phyloP scores from a whole-genome alignment of 2,888 invertebrate species.

The Lomographa bimaculata region DNA sequence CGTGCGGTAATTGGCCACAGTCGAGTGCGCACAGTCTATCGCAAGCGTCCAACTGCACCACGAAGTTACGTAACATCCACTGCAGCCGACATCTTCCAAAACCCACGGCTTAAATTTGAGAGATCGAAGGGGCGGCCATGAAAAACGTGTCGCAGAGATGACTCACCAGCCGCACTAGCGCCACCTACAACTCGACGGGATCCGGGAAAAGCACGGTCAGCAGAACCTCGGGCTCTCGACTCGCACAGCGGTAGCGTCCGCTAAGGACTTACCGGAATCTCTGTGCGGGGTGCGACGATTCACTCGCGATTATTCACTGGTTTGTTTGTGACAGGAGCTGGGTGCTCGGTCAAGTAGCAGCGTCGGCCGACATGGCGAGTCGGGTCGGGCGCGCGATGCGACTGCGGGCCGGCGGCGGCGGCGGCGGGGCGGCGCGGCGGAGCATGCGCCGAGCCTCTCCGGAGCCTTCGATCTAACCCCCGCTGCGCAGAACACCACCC shows the following conservation, averaged over 20 bases:
- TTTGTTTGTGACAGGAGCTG: slow-evolving; percentile 60
- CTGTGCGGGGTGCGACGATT: slow-evolving; percentile 52
- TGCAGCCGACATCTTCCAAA: slow-evolving; percentile 66
- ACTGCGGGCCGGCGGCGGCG: slow-evolving; percentile 68
- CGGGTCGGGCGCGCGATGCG: slow-evolving; percentile 70
- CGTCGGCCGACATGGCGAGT: slow-evolving; percentile 73
- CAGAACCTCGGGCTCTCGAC: slow-evolving; percentile 54
- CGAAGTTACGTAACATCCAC: slow-evolving; percentile 74
- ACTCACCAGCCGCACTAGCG: slow-evolving; percentile 75
- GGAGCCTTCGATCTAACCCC: slow-evolving; percentile 74
- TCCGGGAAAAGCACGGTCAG: slow-evolving; percentile 57
- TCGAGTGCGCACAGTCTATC: slow-evolving; percentile 63
- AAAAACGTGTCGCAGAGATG: slow-evolving; percentile 80
- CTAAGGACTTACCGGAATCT: slow-evolving; percentile 70
- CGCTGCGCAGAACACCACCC: slow-evolving; percentile 58
- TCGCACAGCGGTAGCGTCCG: slow-evolving; percentile 45
- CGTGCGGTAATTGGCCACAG: slow-evolving; percentile 70
- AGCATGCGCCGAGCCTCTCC: slow-evolving; percentile 61
- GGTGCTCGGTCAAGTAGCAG: slow-evolving; percentile 73
- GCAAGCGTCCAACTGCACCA: slow-evolving; percentile 74
- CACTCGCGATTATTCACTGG: slow-evolving; percentile 51
- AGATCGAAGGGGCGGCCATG: slow-evolving; percentile 77
- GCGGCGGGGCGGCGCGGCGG: slow-evolving; percentile 52
- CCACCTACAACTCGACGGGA: slow-evolving; percentile 57
- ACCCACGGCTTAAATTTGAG: slow-evolving; percentile 41